These are phyloP conservation scores for Amblyopsis hoosieri DNA, from an alignment of 2,797 vertebrate genomes.

Conservation along the genomic window DNA sequence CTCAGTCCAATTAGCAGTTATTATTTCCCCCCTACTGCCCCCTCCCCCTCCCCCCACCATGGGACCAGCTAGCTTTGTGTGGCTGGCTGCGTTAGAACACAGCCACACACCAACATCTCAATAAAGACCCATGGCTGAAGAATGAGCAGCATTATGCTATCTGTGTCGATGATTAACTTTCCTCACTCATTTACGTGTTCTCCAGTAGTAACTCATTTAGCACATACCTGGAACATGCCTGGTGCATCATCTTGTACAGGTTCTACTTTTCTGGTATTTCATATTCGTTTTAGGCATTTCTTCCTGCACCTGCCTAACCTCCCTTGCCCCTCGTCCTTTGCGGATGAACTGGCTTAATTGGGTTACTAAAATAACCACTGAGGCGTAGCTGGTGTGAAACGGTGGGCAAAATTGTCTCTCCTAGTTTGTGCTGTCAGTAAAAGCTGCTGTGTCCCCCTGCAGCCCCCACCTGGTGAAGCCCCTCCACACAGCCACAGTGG, in stretches of 20 bases:
- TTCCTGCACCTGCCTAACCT: too few relatives aligned
- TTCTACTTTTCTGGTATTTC: slow-evolving; percentile 42
- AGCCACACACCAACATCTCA: slow-evolving; percentile 8
- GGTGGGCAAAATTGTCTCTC: background rate
- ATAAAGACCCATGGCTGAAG: slow-evolving; percentile 23
- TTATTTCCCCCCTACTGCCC: slow-evolving; percentile 64
- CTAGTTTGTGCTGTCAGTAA: background rate
- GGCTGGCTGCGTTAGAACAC: background rate
- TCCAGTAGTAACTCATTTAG: slow-evolving; percentile 66
- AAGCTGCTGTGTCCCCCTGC: slow-evolving; percentile 11
- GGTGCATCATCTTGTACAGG: slow-evolving; percentile 54
- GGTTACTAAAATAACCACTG: too few relatives aligned
- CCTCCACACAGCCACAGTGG: slow-evolving; percentile 75
- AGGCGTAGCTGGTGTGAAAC: background rate
- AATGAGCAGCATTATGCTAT: slow-evolving; percentile 49
- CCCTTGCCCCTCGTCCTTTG: too few relatives aligned
- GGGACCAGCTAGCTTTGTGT: slow-evolving; percentile 24
- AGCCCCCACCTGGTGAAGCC: slow-evolving; percentile 96
- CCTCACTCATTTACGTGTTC: slow-evolving; percentile 42
- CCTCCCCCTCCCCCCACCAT: slow-evolving; percentile 18
- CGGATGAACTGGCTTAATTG: too few relatives aligned
- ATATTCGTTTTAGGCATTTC: background rate
- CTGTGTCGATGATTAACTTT: slow-evolving; percentile 51
- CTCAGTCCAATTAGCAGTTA: slow-evolving; percentile 80
- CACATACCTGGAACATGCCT: slow-evolving; percentile 49